Base-by-base conservation (phyloP, 2,113 vertebrate species). In the Pomatostomus ruficeps region DNA sequence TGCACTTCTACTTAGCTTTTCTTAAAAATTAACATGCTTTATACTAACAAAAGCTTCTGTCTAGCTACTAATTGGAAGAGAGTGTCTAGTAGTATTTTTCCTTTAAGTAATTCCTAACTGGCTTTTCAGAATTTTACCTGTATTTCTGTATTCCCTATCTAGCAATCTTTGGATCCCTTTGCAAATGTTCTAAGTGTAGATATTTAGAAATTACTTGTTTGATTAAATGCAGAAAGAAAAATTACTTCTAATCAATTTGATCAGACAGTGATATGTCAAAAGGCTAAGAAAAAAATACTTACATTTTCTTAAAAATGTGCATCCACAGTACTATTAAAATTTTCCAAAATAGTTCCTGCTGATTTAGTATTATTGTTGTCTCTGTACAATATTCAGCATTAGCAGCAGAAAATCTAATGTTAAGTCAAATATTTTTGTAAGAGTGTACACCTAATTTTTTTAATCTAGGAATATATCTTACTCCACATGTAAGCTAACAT, bases 41-140 rank as follows among this genome's bases (percentile, higher is more conserved):
- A 78, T 93, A 88, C 95, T 98, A 96, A 98, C 96, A 97, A 97
- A 97, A 92, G 85, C 9, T 75, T 97, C 96, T 98, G 97, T 96
- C 97, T 98, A 98, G 94, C 97, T 98, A 97, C 94, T 97, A 97
- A 98, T 97, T 96, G 96, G 97, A 98, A 98, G 96, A 98, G 87
- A 62, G 86, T 96, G 89, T 84, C 85, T 80, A 89, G 68, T 93
- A 65, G 96, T 31, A 79, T 45, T 89, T 70, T 77, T 65, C 35
- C 57, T 83, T 66, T 77, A 20, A 66, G 25, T 16, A 66, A 19
- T 62, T 87, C 38, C 12, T 59, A 54, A 77, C 3, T 16, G 3
- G 3, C 17, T 78, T 70, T 84, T 84, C 25, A 17, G 51, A 62
- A 36, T 87, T 71, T 36, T 87, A 4, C 18, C 15, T 12, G 14